Conservation (phyloP, 2,113 vertebrate genomes). For the Rhombomys opimus region DNA sequence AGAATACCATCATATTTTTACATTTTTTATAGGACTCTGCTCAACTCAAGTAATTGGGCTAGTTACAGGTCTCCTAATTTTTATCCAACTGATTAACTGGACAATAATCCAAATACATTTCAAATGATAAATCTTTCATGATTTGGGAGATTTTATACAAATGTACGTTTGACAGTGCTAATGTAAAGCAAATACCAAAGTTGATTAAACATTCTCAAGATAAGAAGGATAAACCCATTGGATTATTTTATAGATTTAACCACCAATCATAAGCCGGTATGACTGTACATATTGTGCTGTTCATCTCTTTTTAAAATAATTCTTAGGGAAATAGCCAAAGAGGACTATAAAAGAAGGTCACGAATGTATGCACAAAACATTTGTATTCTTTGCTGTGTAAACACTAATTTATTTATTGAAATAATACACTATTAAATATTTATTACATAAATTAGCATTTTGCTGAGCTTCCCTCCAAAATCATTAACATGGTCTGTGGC, state of each 20-base stretch:
- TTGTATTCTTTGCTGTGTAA: conserved; percentile 88
- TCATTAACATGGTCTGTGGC: conserved; percentile 78
- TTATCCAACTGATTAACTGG: conserved; percentile 93
- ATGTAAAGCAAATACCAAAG: conserved; percentile 98
- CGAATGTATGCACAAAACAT: conserved; percentile 87
- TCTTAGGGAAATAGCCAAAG: conserved; percentile 88
- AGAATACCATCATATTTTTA: not conserved
- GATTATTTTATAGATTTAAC: conserved; percentile 96
- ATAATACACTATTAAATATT: conserved; percentile 89
- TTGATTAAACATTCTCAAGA: conserved; percentile 97
- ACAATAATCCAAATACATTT: conserved; percentile 97
- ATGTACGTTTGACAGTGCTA: conserved; percentile 95
- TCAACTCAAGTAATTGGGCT: conserved; percentile 87
- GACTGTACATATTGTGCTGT: conserved; percentile 96
- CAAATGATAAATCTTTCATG: conserved; percentile 99
- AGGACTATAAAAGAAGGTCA: conserved; percentile 84
- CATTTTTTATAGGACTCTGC: conserved; percentile 75
- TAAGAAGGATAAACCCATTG: conserved; percentile 93
- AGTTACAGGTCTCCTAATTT: conserved; percentile 87
- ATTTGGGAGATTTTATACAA: conserved; percentile 98
- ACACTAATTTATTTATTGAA: conserved; percentile 90
- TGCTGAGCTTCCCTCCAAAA: conserved; percentile 83
- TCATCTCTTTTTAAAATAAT: conserved; percentile 88
- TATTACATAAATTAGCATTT: conserved; percentile 89
- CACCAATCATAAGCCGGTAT: conserved; percentile 91